Percentiles rank a stretch among this genome's conserved stretches.
Evolutionary conservation across 1,140 invertebrate species (phyloP).

Genomic region (Microvelia longipes): DNA sequence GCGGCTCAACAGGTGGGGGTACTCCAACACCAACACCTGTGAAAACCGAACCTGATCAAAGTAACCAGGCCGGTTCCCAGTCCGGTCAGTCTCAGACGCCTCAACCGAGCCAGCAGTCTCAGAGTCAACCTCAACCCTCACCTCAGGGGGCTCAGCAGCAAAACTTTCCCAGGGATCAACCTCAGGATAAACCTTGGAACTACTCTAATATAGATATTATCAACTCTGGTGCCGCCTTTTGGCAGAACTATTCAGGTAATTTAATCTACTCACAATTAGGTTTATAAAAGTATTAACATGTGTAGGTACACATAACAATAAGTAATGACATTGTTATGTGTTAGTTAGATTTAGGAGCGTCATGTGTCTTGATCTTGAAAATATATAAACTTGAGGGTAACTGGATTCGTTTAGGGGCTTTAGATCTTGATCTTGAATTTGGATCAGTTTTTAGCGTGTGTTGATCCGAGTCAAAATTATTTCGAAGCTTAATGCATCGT

Average conservation of each 20-base stretch:
- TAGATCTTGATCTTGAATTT: too few relatives aligned
- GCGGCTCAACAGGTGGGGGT: constrained; percentile 1
- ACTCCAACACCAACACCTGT: not conserved
- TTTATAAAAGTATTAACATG: too few relatives aligned
- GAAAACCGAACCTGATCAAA: constrained; percentile 5
- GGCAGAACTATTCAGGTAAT: constrained; percentile 73
- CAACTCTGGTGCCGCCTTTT: constrained; percentile 49
- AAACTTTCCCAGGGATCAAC: constrained; percentile 30
- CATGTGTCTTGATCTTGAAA: too few relatives aligned
- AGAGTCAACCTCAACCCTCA: constrained; percentile 18
- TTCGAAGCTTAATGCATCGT: too few relatives aligned
- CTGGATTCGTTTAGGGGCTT: too few relatives aligned
- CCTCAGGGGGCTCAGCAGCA: constrained; percentile 20
- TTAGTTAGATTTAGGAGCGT: too few relatives aligned
- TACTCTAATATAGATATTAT: constrained; percentile 29
- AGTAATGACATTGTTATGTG: too few relatives aligned
- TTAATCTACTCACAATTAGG: not conserved
- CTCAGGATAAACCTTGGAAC: constrained; percentile 36
- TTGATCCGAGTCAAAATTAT: too few relatives aligned
- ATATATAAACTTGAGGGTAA: too few relatives aligned
- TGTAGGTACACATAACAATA: too few relatives aligned
- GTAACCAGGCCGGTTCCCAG: constrained; percentile 6
- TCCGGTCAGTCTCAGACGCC: constrained; percentile 9
- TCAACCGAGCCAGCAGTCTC: constrained; percentile 14
- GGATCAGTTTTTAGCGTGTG: too few relatives aligned